Base-by-base conservation (phyloP, 1,140 invertebrate genomes). In the Matsumurasca onukii region DNA sequence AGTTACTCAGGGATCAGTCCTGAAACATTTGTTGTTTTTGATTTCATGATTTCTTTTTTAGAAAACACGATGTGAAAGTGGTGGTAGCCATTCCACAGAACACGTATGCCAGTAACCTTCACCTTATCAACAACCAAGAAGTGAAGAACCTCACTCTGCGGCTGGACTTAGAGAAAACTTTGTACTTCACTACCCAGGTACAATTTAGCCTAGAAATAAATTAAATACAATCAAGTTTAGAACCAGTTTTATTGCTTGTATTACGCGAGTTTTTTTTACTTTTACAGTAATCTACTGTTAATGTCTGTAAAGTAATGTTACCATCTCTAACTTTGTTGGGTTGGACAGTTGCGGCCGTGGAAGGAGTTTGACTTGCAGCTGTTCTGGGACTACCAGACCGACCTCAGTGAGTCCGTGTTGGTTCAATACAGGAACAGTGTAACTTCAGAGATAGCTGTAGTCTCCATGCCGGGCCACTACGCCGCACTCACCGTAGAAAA, bases 101-200 rank as follows among this genome's bases (percentile, higher is more conserved):
- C n/a, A 22, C 55, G 12, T 59, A 59, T 27, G 13, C 13, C 15
- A 24, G 55, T 5, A 59, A 59, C n/a, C 15, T 59, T 27, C 22
- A 27, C 24, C 24, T 59, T 9, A 24, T 59, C 25, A 59, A 59
- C n/a, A 59, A 59, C 15, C 22, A 59, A 24, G 55, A 29, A 9
- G 13, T 5, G 3, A 59, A 59, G 25, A 59, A 59, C 30, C 13
- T 59, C 25, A 59, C 25, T 27, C 9, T 59, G 25, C 55, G 55
- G 1, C 24, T 59, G 55, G 55, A 59, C 24, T 29, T 59, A 24
- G 55, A 59, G 30, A 59, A 59, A 27, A 59, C 55, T 9, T 27
- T 59, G 22, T 59, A 59, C 25, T 59, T 59, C n/a, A 27, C 55
- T 5, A 27, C 55, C 24, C 55, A 59, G 55, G 55, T 59, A 59